Conservation (phyloP, 2,113 vertebrate species). For the Dasyprocta punctata region DNA sequence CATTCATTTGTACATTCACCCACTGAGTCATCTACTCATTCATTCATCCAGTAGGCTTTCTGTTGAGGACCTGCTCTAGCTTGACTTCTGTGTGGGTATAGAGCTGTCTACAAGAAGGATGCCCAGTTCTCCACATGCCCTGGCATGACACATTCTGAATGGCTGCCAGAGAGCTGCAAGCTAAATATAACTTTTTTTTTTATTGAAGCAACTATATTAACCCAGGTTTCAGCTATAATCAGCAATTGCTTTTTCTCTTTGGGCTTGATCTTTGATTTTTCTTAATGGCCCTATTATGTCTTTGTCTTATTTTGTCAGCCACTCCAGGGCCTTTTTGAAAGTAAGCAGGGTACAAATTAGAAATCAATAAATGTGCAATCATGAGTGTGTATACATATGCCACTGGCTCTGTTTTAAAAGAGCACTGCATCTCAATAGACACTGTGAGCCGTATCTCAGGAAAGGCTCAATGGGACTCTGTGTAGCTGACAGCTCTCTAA, state of each 20-base stretch:
- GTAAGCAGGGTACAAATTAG: slow-evolving; percentile 74
- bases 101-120: neutral
- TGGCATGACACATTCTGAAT: neutral
- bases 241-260: slow-evolving; percentile 62
- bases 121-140: neutral
- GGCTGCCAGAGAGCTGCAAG: slow-evolving; percentile 30
- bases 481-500: neutral
- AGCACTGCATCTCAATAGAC: neutral
- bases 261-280: slow-evolving; percentile 80
- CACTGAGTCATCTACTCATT: neutral
- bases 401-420: slow-evolving; percentile 47
- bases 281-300: slow-evolving; percentile 76
- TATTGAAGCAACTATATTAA: slow-evolving; percentile 62
- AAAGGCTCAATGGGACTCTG: neutral
- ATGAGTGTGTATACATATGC: slow-evolving; percentile 61
- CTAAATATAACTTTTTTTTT: slow-evolving; percentile 13
- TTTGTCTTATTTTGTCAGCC: slow-evolving; percentile 76
- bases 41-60: neutral
- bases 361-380: slow-evolving; percentile 74
- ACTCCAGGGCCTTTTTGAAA: slow-evolving; percentile 69
- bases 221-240: slow-evolving; percentile 53
- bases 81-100: neutral
- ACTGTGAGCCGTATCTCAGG: neutral
- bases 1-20: neutral
- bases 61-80: neutral